Evolutionary conservation across 2,797 vertebrate genomes (phyloP), one percentile per base, ranked within the genome.

Genomic region (Myotis myotis): DNA sequence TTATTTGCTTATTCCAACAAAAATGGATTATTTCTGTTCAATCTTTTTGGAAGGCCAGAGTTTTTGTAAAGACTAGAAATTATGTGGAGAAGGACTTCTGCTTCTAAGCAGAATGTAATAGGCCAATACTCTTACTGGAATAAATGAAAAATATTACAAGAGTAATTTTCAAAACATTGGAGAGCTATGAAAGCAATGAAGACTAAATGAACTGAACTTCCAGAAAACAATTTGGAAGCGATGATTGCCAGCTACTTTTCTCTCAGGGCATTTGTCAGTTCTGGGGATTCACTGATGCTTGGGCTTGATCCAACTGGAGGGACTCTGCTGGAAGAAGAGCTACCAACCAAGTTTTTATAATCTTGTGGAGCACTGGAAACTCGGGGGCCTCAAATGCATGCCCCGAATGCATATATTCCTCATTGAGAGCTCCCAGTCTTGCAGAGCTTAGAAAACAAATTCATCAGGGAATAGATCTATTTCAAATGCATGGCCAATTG

Each of bases 161-260:
- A 95, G 75, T 75, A 47, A 79, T 94, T 97, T 93, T 95, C 70
- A 88, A 64, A 82, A 64, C 2, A 36, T 81, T 17, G 15, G 57
- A 72, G 62, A 60, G 57, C 57, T 83, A 25, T 87, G 70, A 82
- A 88, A 88, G n/a, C 68, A 90, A 74, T 16, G 53, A 82, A 75
- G 64, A 74, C 23, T 25, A 82, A 95, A 49, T n/a, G 44, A 86
- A 51, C 38, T 81, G 74, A 81, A 90, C 23, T 87, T 90, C 49
- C 47, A 66, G 88, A 85, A 51, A 87, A 49, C 4, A 12, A 64
- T 84, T 88, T 62, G 57, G 57, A 62, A 5, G 25, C 60, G 28
- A 71, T 44, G 74, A 64, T 41, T 44, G 79, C 36, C 22, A 57
- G 70, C 38, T n/a, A 23, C 41, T 83, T 81, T 93, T 47, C 47